Conservation (phyloP, 2,797 vertebrate species). For the Erpetoichthys calabaricus region DNA sequence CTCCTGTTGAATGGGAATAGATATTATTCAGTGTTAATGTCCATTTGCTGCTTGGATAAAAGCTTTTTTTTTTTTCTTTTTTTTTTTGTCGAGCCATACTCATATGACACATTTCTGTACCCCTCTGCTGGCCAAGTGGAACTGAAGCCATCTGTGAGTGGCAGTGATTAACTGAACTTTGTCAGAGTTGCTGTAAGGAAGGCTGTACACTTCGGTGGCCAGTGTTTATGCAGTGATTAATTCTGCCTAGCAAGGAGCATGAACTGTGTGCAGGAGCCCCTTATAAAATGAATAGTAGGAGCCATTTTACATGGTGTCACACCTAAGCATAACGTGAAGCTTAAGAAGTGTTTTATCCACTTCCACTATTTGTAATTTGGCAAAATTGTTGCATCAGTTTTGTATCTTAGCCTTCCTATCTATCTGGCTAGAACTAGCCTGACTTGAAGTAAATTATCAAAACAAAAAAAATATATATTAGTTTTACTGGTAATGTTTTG, state of each 20-base stretch:
- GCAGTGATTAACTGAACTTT: slow-evolving; percentile 23
- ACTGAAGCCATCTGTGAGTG: slow-evolving; percentile 48
- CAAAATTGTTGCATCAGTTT: no score
- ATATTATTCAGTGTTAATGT: neutral
- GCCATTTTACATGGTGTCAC: no score
- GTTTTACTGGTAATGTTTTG: no score
- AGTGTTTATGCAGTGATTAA: slow-evolving; percentile 3
- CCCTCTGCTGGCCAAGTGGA: slow-evolving; percentile 41
- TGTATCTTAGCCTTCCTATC: no score
- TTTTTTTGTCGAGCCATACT: slow-evolving; percentile 19
- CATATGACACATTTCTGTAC: slow-evolving; percentile 25
- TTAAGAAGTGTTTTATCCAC: no score
- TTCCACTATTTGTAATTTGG: no score
- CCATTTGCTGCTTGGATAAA: slow-evolving; percentile 8
- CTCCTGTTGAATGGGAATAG: neutral
- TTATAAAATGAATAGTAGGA: slow-evolving; percentile 2
- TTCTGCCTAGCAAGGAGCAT: slow-evolving; percentile 7
- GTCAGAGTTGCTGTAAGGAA: slow-evolving; percentile 8
- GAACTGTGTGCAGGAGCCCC: neutral
- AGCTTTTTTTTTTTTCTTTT: slow-evolving; percentile 3
- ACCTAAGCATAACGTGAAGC: no score
- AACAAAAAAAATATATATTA: no score
- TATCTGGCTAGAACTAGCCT: no score
- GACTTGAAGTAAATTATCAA: no score
- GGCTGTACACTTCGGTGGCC: slow-evolving; percentile 5